Conservation (phyloP, 2,113 vertebrate species). For the Natator depressus region DNA sequence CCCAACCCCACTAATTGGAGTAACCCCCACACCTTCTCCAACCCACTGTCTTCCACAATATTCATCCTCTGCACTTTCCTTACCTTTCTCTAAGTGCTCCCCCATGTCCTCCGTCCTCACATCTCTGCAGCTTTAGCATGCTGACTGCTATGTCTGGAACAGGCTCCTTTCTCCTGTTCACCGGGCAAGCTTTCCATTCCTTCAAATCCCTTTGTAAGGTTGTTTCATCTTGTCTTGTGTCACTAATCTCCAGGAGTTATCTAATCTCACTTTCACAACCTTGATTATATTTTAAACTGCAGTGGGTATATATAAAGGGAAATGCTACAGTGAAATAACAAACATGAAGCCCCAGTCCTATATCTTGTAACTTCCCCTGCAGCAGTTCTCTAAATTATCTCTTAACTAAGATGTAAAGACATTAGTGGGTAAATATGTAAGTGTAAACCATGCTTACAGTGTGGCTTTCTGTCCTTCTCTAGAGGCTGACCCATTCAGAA, state of each 20-base stretch:
- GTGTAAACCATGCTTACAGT: neutral
- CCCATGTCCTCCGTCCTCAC: neutral
- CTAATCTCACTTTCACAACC: neutral
- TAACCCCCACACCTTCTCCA: neutral
- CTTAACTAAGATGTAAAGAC: neutral
- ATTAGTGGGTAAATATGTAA: neutral
- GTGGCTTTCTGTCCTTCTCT: neutral
- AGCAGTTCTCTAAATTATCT: neutral
- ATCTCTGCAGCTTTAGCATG: neutral
- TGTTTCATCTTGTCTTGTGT: neutral
- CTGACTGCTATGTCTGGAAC: neutral
- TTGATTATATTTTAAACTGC: neutral
- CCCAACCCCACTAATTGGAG: neutral
- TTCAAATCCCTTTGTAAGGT: neutral
- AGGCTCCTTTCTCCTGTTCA: neutral
- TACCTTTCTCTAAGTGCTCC: neutral
- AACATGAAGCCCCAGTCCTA: neutral
- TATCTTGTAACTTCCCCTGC: neutral
- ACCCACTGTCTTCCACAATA: neutral
- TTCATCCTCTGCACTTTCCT: neutral
- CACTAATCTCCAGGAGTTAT: neutral
- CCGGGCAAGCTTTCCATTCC: neutral
- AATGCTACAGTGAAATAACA: neutral
- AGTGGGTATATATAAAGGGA: neutral
- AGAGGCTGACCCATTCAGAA: neutral